Base-by-base conservation (phyloP, 2,113 vertebrate species). In the Parus major region DNA sequence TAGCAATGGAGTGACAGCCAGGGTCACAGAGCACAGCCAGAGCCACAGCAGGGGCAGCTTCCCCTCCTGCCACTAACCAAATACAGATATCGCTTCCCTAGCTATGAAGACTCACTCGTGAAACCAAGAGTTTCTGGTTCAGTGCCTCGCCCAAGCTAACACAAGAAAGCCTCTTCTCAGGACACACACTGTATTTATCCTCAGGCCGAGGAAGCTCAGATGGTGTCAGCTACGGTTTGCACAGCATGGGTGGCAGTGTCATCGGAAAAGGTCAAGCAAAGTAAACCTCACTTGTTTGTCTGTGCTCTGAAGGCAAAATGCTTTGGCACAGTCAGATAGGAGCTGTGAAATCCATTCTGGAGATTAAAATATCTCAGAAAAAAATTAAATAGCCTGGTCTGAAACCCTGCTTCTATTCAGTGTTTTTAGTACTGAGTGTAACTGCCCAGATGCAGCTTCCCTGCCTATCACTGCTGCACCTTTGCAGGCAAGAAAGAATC, bases 191-290 rank as follows among this genome's bases (percentile, higher is more conserved):
- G 77, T 52, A 69, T 84, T 93, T 82, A 41, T 55, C 42, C 75
- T 55, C 82, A 61, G 76, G 70, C 39, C 0, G 2, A 79, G 63
- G 75, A 90, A 90, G 59, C 88, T 31, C 64, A 91, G 90, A 75
- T 47, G 60, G 72, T 95, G 82, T 64, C 69, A 94, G 86, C 1
- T 10, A 55, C 6, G 85, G 87, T 97, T 97, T 95, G 93, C 96
- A 85, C 44, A 93, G 46, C 61, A 91, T 47, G 97, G 96, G 97
- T 93, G 95, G 94, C 95, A 96, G 91, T 96, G 97, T 94, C 59
- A 80, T 88, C 66, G 36, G 81, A 88, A 96, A 97, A 98, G 97
- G 98, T 97, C 95, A 68, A 85, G 96, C 92, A 97, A 98, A 98
- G 97, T 93, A 97, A 98, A 97, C 95, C 61, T 90, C 68, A 4